phyloP scores from a whole-genome alignment of 2,888 invertebrate genomes.

The Amblyjoppa proteus region DNA sequence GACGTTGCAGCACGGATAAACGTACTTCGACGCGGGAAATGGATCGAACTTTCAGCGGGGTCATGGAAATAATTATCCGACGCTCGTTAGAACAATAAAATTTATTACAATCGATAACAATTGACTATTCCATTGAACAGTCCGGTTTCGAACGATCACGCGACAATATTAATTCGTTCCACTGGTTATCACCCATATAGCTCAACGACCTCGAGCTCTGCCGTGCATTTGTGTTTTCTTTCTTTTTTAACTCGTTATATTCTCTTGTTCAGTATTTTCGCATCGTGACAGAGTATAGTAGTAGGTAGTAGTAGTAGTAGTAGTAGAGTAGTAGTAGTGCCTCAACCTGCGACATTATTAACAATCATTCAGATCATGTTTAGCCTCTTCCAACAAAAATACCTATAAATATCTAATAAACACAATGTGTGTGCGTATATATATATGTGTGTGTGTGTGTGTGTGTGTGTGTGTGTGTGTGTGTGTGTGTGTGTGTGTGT shows the following conservation, averaged over 20 bases:
- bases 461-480: too few relatives aligned
- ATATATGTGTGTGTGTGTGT: too few relatives aligned
- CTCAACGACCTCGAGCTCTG: slow-evolving; percentile 49
- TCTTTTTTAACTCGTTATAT: slow-evolving; percentile 59
- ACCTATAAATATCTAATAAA: background rate
- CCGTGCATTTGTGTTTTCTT: slow-evolving; percentile 12
- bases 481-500: too few relatives aligned
- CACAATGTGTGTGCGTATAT: slow-evolving; percentile 6
- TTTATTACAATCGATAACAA: slow-evolving; percentile 68
- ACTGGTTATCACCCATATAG: slow-evolving; percentile 53
- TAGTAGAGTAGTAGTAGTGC: slow-evolving; percentile 54
- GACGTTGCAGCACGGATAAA: background rate
- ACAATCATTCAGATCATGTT: slow-evolving; percentile 57
- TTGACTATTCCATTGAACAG: slow-evolving; percentile 54
- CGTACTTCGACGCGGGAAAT: background rate
- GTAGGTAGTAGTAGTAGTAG: too few relatives aligned
- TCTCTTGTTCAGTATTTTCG: slow-evolving; percentile 74
- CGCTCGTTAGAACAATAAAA: slow-evolving; percentile 62
- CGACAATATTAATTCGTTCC: slow-evolving; percentile 54
- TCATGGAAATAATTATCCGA: slow-evolving; percentile 21
- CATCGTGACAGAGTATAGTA: slow-evolving; percentile 72
- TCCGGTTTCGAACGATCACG: slow-evolving; percentile 27
- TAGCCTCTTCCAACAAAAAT: slow-evolving; percentile 37
- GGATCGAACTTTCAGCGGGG: slow-evolving; percentile 12
- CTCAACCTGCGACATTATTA: slow-evolving; percentile 82